Conservation (phyloP, 1,140 invertebrate species). For the Bombus cullumanus region DNA sequence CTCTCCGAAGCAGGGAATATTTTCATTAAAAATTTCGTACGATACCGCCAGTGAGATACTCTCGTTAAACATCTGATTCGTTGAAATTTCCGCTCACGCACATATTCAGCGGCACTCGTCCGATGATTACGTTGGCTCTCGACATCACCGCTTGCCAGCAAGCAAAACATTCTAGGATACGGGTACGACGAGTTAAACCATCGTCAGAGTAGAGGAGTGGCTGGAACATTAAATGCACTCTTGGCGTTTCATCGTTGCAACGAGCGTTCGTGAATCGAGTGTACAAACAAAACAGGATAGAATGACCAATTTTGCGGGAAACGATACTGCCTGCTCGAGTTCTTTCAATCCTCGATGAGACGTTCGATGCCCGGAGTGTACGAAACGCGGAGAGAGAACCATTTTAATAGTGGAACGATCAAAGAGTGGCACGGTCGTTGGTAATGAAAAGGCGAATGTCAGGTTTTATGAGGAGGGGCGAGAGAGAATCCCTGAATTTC, state of each 20-base stretch:
- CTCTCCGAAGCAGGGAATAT: not conserved
- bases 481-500: conserved; percentile 56
- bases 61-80: not conserved
- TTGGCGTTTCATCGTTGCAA: not conserved
- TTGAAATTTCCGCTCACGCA: not conserved
- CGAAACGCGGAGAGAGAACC: conserved; percentile 26
- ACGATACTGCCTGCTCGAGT: not conserved
- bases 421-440: conserved; percentile 24
- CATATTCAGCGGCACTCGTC: not conserved
- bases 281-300: not conserved
- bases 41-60: not conserved
- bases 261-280: not conserved
- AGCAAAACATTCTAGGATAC: not conserved
- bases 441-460: conserved; percentile 61
- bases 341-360: not conserved
- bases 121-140: not conserved
- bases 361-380: not conserved
- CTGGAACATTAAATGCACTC: not conserved
- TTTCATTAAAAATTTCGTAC: not conserved
- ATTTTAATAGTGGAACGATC: conserved; percentile 63
- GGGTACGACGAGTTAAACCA: not conserved
- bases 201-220: not conserved
- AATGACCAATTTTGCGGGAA: conserved; percentile 5
- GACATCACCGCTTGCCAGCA: not conserved
- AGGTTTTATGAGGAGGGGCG: conserved; percentile 28